Evolutionary conservation across 1,140 invertebrate genomes (phyloP).

Genomic region (Drosophila sechellia): DNA sequence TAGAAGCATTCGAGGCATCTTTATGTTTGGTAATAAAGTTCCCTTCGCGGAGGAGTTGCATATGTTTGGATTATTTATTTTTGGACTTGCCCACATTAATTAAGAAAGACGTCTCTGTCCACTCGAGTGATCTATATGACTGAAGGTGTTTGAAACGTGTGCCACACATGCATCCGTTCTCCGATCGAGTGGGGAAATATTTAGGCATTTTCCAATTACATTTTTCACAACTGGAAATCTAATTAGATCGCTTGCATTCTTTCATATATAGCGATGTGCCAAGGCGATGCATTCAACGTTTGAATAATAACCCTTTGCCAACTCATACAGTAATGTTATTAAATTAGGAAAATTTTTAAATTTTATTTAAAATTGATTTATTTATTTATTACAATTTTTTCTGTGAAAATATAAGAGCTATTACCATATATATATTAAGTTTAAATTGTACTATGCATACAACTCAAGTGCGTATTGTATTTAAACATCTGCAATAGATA

Average conservation of each 20-base stretch:
- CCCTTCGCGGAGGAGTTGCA: slow-evolving; percentile 52
- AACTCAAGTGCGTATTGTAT: background rate
- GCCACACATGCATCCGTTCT: slow-evolving; percentile 45
- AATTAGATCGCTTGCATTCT: slow-evolving; percentile 49
- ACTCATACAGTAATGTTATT: background rate
- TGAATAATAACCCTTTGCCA: slow-evolving; percentile 13
- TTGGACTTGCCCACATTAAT: slow-evolving; percentile 58
- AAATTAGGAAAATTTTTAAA: background rate
- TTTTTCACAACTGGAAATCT: slow-evolving; percentile 58
- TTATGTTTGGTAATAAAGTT: slow-evolving; percentile 54
- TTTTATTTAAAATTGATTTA: too few relatives aligned
- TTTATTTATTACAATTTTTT: too few relatives aligned
- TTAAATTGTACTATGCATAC: background rate
- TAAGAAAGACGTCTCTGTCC: slow-evolving; percentile 61
- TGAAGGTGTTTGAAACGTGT: slow-evolving; percentile 44
- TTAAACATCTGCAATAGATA: slow-evolving; percentile 20
- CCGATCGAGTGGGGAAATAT: slow-evolving; percentile 44
- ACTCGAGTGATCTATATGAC: slow-evolving; percentile 52
- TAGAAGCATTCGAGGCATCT: slow-evolving; percentile 59
- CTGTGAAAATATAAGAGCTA: too few relatives aligned
- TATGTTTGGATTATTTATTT: slow-evolving; percentile 48
- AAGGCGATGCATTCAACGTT: slow-evolving; percentile 40
- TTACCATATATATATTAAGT: too few relatives aligned
- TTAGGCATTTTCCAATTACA: slow-evolving; percentile 44
- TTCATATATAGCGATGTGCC: slow-evolving; percentile 25